Base-by-base conservation (phyloP, 92 coral and sea anemone genomes). In the Chrysogorgia sp. region DNA sequence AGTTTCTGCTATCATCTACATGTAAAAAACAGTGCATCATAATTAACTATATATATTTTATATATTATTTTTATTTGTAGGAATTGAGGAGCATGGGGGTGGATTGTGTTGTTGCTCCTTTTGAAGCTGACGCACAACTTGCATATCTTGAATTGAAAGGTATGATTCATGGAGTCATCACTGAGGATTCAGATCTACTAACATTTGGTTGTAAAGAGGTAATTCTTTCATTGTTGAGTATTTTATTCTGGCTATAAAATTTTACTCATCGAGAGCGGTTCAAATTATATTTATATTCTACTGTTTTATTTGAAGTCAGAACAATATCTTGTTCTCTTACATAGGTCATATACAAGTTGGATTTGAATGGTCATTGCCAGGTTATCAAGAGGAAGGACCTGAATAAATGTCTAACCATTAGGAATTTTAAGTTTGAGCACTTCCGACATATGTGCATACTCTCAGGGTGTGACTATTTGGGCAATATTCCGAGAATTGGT, bases 191-290 rank as follows among this genome's bases (percentile, higher is more conserved):
- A 9, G 84, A 79, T 47, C 66, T 79, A 34, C 68, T 79, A 50
- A 76, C 55, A 15, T 79, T 79, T 64, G 84, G 84, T 34, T 79
- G 77, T 49, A 79, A 48, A 67, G 65, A 79, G 76, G 84, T 79
- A 53, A 49, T 56, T n/a, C n/a, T 52, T 74, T 35, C 12, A 12
- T 12, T 4, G 12, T 5, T 37, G 12, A 4, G 6, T 4, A 5
- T 37, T 5, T 37, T 37, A 12, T 37, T n/a, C n/a, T n/a, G n/a
- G n/a, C n/a, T n/a, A n/a, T n/a, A 37, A 5, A 37, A 4, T 52
- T 7, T 52, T 3, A 17, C 59, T 52, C 59, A 52, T 6, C 59
- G 17, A 52, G n/a, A n/a, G n/a, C n/a, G n/a, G n/a, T n/a, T n/a
- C n/a, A n/a, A n/a, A n/a, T n/a, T n/a, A n/a, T n/a, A n/a, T n/a